Evolutionary conservation across 2,888 invertebrate species (phyloP), one percentile per base, ranked within the genome.

Genomic region (Leptothorax acervorum): DNA sequence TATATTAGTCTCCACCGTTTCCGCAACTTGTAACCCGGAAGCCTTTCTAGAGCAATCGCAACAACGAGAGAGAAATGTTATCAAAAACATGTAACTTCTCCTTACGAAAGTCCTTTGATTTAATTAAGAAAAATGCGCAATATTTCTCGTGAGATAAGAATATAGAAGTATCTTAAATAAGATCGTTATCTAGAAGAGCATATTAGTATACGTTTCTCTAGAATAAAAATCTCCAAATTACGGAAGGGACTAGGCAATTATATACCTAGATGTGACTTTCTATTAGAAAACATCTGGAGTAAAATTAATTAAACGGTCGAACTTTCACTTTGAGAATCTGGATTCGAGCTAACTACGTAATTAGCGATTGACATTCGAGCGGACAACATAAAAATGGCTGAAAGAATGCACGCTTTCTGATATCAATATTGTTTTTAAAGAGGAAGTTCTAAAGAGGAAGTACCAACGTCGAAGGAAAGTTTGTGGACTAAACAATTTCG

Each of bases 161-260:
- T 31, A 31, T n/a, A 60, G 5, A n/a, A 31, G 12, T 74, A 62
- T 8, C 8, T 28, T 51, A 39, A 31, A 31, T 18, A 63, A 66
- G 28, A 66, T 45, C 3, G 15, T 42, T 23, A 45, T 28, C 2
- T 15, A 28, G 8, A 66, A 28, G 42, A 65, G 1, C 28, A 66
- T 45, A 66, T 45, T 66, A 66, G 35, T 35, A 9, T 62, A 35
- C 28, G 39, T 42, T 57, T 73, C 23, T 73, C 18, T 57, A 42
- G 31, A 15, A 66, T 53, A 76, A 12, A 9, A 28, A 39, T 76
- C 39, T 53, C 23, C 35, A 76, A 76, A 76, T 53, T 48, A 18
- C 18, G 8, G 4, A 35, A 75, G 6, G 6, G 3, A 51, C n/a
- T 3, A 42, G 23, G 9, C 23, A 11, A 39, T 9, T 53, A n/a